Evolutionary conservation across 2,113 vertebrate species (phyloP), one percentile per base, ranked within the genome.

Genomic region (Pan paniscus): DNA sequence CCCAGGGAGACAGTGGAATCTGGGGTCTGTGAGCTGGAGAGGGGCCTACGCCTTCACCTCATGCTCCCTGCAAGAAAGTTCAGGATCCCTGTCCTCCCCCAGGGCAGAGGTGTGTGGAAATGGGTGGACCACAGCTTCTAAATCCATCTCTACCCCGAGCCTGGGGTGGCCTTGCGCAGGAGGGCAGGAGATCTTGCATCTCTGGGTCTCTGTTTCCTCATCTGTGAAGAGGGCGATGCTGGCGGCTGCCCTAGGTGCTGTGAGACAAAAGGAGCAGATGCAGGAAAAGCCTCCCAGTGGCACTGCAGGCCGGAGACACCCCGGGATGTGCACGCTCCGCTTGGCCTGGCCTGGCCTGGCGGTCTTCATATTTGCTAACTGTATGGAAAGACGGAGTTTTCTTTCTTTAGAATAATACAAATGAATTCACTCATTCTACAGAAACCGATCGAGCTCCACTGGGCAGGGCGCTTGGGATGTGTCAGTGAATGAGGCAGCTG

Each of bases 41-140:
- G 18, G 32, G 27, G 48, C 64, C 25, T n/a, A 38, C 0, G 1
- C 8, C 0, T 25, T 55, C 38, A n/a, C n/a, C 2, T 30, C 0
- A 0, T 3, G 38, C 64, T 59, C 67, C 22, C 48, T 17, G 43
- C 9, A 0, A 22, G 50, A 38, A 27, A 46, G 32, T 59, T 2
- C 6, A 32, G 90, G 50, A 10, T 57, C 38, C 38, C 13, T 6
- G 8, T 2, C 64, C 5, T 43, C 8, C n/a, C 61, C 18, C 18
- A 7, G 0, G 85, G 50, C 23, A 32, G 85, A 73, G n/a, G 72
- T 25, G 5, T 10, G 10, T 22, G 10, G 70, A 64, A 73, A 38
- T 40, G 48, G n/a, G 48, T 0, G 0, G 83, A 50, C 83, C 23
- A 35, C 8, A 50, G 35, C 16, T 16, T 50, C 50, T n/a, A 68